Evolutionary conservation across 2,113 vertebrate species (phyloP).

Genomic region (Rhinichthys klamathensis): DNA sequence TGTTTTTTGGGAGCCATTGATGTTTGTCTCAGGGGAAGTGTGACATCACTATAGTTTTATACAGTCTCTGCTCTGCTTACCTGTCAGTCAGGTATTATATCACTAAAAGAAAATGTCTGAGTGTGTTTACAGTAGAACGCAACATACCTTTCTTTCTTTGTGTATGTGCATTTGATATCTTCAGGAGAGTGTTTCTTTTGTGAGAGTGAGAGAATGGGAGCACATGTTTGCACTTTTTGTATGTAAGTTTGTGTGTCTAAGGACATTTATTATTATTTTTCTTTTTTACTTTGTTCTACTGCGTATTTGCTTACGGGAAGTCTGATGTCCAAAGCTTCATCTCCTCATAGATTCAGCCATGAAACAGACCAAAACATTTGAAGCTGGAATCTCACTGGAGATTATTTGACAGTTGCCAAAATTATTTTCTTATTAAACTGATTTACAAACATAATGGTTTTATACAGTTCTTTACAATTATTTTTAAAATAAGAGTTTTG

Average conservation of each 20-base stretch:
- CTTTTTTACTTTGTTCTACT: conserved; percentile 33
- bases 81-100: conserved; percentile 1
- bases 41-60: conserved; percentile 31
- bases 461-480: conserved; percentile 9
- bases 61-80: conserved; percentile 44
- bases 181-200: not conserved
- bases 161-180: conserved; percentile 2
- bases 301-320: conserved; percentile 21
- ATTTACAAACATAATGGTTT: conserved; percentile 44
- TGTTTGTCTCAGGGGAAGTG: conserved; percentile 50
- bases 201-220: conserved; percentile 25
- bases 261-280: not conserved
- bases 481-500: conserved; percentile 18
- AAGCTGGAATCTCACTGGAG: conserved; percentile 59
- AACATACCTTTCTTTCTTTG: not conserved
- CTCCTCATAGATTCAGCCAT: conserved; percentile 45
- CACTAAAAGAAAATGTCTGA: conserved; percentile 9
- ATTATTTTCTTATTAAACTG: conserved; percentile 46
- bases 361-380: conserved; percentile 24
- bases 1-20: conserved; percentile 26
- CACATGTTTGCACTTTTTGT: conserved; percentile 45
- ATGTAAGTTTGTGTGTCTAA: not conserved
- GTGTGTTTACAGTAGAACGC: conserved; percentile 10
- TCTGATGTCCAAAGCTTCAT: conserved; percentile 61
- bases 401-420: conserved; percentile 68